Evolutionary conservation across 2,888 invertebrate species (phyloP), one percentile per base, ranked within the genome.

Genomic region (Drosophila testacea): DNA sequence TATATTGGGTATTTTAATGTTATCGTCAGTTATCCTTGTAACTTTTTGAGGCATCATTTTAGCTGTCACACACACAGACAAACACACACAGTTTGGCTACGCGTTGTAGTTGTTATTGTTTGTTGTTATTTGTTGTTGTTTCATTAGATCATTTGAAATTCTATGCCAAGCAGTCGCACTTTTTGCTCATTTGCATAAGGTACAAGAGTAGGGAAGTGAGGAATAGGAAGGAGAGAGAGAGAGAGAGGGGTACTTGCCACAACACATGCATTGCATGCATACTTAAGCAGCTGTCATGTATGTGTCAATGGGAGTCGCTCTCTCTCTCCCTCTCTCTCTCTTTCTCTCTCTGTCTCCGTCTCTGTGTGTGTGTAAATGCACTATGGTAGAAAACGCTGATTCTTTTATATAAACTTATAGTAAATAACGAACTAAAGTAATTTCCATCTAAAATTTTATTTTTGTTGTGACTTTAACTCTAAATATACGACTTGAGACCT

Each of bases 91-190:
- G 5, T 1, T 13, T 32, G 30, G 2, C 9, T 30, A 16, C 13
- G 44, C 32, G 22, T 41, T 46, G 38, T 46, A 13, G 5, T 28
- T 34, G 44, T 44, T 44, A 22, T 34, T 71, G 56, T 50, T 69
- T 7, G 4, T 16, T 16, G 41, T 16, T 41, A 9, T 52, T 32
- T 63, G 52, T 28, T 52, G 62, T 65, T 79, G 66, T 83, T 83
- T 74, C 67, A 86, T 86, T 86, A 81, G 81, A 82, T 83, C 83
- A 82, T 82, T 82, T 81, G 79, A 74, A 83, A 83, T 86, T 81
- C 74, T 81, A 86, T 81, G 74, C 74, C 86, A 77, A 72, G 74
- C 86, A 77, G 85, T 70, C 67, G 86, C 69, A 69, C 34, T 70
- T 79, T 81, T 68, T 65, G 77, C 73, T 52, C 66, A 79, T 84